Base-by-base conservation (phyloP, 1,140 invertebrate species). In the Drosophila ficusphila region DNA sequence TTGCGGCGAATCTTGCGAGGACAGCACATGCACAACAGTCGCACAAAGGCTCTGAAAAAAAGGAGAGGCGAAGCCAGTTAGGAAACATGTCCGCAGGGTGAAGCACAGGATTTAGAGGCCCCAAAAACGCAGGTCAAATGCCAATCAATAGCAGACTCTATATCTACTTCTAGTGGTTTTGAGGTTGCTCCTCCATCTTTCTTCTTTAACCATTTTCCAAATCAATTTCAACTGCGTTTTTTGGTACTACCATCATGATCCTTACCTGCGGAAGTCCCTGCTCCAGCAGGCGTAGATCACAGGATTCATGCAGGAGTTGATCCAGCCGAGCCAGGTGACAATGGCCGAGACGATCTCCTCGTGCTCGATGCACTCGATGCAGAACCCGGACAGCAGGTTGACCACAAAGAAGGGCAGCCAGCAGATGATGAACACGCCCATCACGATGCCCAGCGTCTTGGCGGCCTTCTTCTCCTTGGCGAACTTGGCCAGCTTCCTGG, bases 321-420 rank as follows among this genome's bases (percentile, higher is more conserved):
- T 97, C 97, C 99, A 99, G 41, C 99, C 99, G 3, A 99, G 94
- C 99, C 99, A 99, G 29, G 98, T 99, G 31, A 99, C 97, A 19
- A 99, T 95, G 9, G 97, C 96, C 61, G 97, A 97, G 3, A 99
- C 95, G 36, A 98, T 94, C 81, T 98, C 96, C 79, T 97, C 96
- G 57, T 98, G 95, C 90, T 95, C 94, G 58, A 98, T 96, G 91
- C 97, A 98, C 69, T 95, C 93, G 23, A 95, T 93, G 92, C 98
- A 99, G 81, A 99, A 95, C 0, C 97, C 98, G 6, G 96, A 96
- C 75, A 98, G 91, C 58, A 98, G 93, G 92, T 99, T 99, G 52
- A 99, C 96, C 38, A 99, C 97, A 92, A 99, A 99, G 92, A 99
- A 99, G 29, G 99, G 99, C 68, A 99, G 93, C 98, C 98, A 98